Evolutionary conservation across 2,113 vertebrate species (phyloP).

Genomic region (Oreotragus oreotragus): DNA sequence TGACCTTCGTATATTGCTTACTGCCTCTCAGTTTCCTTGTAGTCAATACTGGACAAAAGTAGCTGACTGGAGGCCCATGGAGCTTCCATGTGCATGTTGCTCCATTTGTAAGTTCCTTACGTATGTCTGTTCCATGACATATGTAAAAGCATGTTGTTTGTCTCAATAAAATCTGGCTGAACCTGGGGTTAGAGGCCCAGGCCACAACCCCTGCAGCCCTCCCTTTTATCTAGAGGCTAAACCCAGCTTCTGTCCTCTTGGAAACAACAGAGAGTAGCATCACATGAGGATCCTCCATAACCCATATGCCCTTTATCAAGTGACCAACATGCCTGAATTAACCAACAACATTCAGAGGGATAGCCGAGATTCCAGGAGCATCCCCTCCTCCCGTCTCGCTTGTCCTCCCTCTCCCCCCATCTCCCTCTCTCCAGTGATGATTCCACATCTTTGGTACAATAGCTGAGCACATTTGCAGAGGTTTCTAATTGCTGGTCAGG

Average conservation of each 20-base stretch:
- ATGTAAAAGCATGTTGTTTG: neutral
- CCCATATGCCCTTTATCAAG: neutral
- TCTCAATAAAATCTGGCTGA: neutral
- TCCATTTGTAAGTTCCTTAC: neutral
- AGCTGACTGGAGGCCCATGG: neutral
- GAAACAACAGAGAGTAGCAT: neutral
- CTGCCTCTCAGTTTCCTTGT: neutral
- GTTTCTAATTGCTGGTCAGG: neutral
- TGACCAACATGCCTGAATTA: neutral
- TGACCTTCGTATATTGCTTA: neutral
- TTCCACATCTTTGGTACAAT: no score
- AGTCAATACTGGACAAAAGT: neutral
- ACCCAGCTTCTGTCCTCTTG: neutral
- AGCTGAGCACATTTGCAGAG: neutral
- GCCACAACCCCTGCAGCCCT: neutral
- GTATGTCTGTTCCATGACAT: neutral
- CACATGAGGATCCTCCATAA: neutral
- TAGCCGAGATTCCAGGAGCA: neutral
- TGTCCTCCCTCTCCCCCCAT: neutral
- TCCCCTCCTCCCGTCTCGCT: neutral
- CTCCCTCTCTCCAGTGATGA: neutral
- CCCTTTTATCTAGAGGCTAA: neutral
- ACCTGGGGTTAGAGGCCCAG: neutral
- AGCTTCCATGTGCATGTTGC: neutral
- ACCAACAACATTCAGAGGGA: neutral